These are phyloP conservation scores for Cryptocheilus praepositus DNA, from an alignment of 2,888 invertebrate species.

Conservation along the genomic window DNA sequence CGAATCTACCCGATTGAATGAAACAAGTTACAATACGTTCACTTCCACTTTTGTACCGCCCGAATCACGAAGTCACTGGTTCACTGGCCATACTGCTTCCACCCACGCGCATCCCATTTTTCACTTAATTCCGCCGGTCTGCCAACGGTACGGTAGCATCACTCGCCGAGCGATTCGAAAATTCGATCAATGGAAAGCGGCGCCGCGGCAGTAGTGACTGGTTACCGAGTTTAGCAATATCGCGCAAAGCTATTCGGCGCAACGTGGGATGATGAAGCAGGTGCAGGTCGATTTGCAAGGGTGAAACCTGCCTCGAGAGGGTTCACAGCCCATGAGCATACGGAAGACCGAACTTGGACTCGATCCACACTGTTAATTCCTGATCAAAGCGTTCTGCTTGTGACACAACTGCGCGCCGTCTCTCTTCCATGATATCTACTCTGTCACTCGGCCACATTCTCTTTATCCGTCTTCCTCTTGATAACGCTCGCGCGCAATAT, in stretches of 20 bases:
- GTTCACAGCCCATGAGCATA: constrained; percentile 44
- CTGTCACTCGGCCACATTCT: constrained; percentile 5
- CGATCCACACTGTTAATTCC: constrained; percentile 61
- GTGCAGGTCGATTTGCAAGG: constrained; percentile 20
- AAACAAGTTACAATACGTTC: too few relatives aligned
- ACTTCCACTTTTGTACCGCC: too few relatives aligned
- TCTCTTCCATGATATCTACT: background rate
- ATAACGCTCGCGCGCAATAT: background rate
- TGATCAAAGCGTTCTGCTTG: constrained; percentile 55
- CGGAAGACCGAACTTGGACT: constrained; percentile 47
- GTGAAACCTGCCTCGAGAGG: constrained; percentile 30
- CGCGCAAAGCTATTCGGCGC: constrained; percentile 28
- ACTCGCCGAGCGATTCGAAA: constrained; percentile 10
- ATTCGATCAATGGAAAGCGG: constrained; percentile 43
- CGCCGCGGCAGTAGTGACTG: constrained; percentile 27
- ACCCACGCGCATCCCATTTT: too few relatives aligned
- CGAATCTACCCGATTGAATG: too few relatives aligned
- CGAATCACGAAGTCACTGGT: too few relatives aligned
- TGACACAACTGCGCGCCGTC: constrained; percentile 26
- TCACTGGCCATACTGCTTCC: too few relatives aligned
- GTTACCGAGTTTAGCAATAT: constrained; percentile 26
- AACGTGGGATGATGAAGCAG: constrained; percentile 36
- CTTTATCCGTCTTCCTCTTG: constrained; percentile 5
- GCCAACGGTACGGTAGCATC: too few relatives aligned
- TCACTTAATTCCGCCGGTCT: too few relatives aligned